phyloP scores from a whole-genome alignment of 2,888 invertebrate species.

The Tipula vernalis region DNA sequence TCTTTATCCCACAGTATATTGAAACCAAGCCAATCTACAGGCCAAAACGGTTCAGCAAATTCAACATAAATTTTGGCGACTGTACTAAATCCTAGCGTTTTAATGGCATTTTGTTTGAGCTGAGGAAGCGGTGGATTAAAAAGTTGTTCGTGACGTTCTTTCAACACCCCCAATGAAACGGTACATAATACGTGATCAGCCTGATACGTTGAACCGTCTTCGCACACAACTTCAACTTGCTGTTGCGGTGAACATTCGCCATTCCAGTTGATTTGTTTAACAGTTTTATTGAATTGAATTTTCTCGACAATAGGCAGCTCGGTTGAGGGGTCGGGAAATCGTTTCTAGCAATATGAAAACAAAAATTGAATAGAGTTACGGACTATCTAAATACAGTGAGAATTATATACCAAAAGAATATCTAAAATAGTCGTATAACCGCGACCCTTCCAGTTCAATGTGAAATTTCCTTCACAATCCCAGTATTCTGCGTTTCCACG shows the following conservation, averaged over 20 bases:
- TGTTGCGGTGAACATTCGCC: conserved; percentile 20
- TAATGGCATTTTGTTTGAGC: conserved; percentile 38
- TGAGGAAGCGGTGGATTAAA: conserved; percentile 40
- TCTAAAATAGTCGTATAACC: conserved; percentile 57
- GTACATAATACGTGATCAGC: conserved; percentile 50
- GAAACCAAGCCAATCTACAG: conserved; percentile 39
- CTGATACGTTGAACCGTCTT: conserved; percentile 33
- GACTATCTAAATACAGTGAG: conserved; percentile 40
- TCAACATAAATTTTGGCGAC: conserved; percentile 50
- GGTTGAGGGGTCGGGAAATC: conserved; percentile 23
- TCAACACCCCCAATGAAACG: conserved; percentile 46
- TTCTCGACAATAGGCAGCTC: conserved; percentile 26
- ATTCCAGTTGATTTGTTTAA: conserved; percentile 26
- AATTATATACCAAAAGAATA: conserved; percentile 45
- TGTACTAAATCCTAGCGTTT: conserved; percentile 44
- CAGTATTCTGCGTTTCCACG: conserved; percentile 47
- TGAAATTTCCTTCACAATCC: conserved; percentile 56
- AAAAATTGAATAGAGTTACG: conserved; percentile 16
- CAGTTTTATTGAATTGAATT: conserved; percentile 24
- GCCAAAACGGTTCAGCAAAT: conserved; percentile 48
- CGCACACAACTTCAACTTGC: conserved; percentile 17
- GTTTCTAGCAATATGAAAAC: conserved; percentile 22
- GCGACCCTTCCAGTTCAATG: conserved; percentile 60
- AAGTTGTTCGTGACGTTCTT: conserved; percentile 30
- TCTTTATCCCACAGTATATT: conserved; percentile 44